Percentiles rank a stretch among this genome's conserved stretches.
phyloP scores from a whole-genome alignment of 2,797 vertebrate genomes.

The Crocodylus rhombifer region DNA sequence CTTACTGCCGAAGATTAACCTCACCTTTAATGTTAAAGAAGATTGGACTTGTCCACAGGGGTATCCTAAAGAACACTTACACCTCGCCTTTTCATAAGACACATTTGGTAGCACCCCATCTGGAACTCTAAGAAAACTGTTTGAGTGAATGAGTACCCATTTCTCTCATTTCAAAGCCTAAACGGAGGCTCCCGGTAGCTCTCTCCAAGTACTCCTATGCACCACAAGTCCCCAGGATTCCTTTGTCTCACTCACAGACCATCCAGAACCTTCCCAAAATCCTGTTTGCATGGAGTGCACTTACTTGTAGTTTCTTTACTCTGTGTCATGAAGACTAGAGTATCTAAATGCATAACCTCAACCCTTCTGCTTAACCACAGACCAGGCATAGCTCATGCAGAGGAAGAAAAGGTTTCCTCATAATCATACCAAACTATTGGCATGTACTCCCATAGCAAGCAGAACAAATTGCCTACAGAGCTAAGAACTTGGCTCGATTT shows the following conservation, averaged over 20 bases:
- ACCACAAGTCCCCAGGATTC: not conserved
- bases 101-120: accelerated
- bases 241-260: not conserved
- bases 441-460: not conserved
- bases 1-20: not conserved
- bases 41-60: not conserved
- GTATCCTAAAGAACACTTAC: not conserved
- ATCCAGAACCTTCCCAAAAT: not conserved
- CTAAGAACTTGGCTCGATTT: not conserved
- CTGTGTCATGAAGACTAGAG: not conserved
- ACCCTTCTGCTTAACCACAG: not conserved
- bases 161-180: not conserved
- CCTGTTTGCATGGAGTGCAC: not conserved
- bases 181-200: not conserved
- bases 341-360: not conserved
- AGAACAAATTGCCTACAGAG: not conserved
- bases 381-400: not conserved
- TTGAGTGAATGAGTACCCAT: not conserved
- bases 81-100: not conserved
- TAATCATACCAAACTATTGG: not conserved
- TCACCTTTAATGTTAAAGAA: not conserved
- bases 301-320: no score
- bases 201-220: not conserved
- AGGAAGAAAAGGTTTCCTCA: not conserved
- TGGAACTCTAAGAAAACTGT: not conserved